Percentiles rank a stretch among this genome's conserved stretches.
These are phyloP conservation scores for Amitus sp. DNA, from an alignment of 2,888 invertebrate genomes.

Conservation along the genomic window DNA sequence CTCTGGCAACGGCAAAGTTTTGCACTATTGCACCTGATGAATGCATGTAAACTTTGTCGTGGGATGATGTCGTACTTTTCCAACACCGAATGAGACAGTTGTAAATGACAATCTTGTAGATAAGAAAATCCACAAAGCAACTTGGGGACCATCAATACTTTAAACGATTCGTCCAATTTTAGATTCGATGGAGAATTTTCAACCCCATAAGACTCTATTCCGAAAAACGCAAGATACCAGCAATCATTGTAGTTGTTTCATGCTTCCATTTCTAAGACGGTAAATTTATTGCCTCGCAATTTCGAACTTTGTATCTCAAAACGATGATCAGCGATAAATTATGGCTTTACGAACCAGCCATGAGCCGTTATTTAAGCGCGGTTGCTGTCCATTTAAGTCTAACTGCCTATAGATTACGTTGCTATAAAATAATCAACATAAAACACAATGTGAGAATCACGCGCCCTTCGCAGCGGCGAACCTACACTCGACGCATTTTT, in stretches of 20 bases:
- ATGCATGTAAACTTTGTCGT: too few relatives aligned
- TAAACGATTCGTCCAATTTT: too few relatives aligned
- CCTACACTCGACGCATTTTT: slow-evolving; percentile 14
- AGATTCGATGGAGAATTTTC: too few relatives aligned
- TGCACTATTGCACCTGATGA: too few relatives aligned
- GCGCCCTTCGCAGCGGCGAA: slow-evolving; percentile 21
- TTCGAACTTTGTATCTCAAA: slow-evolving; percentile 54
- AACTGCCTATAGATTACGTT: slow-evolving; percentile 55
- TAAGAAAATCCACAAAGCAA: too few relatives aligned
- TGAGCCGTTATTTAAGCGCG: slow-evolving; percentile 54
- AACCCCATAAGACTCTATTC: slow-evolving; percentile 9
- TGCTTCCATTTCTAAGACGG: slow-evolving; percentile 53
- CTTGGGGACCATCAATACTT: too few relatives aligned
- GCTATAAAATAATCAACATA: slow-evolving; percentile 63
- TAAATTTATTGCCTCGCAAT: slow-evolving; percentile 55
- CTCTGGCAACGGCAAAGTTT: too few relatives aligned
- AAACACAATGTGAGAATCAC: slow-evolving; percentile 48
- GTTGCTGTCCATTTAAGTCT: slow-evolving; percentile 55
- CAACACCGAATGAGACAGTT: too few relatives aligned
- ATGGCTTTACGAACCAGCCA: slow-evolving; percentile 56
- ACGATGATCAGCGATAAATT: slow-evolving; percentile 60
- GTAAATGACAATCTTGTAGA: too few relatives aligned
- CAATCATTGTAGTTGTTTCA: slow-evolving; percentile 49
- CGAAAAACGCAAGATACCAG: slow-evolving; percentile 30
- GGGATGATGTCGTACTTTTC: too few relatives aligned